Evolutionary conservation across 2,797 vertebrate species (phyloP).

Genomic region (Sebastes baramenuke): DNA sequence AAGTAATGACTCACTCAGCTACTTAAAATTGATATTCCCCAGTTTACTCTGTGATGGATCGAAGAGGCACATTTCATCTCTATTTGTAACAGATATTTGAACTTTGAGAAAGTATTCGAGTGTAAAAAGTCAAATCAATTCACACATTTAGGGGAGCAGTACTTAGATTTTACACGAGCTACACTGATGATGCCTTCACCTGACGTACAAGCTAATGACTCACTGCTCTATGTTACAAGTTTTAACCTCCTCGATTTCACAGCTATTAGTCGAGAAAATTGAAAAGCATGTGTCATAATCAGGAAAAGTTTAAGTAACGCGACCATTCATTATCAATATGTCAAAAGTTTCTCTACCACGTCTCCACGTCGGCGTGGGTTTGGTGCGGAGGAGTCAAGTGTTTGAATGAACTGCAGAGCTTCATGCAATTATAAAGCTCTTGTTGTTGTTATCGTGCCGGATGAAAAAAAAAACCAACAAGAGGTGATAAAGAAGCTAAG

Average conservation of each 20-base stretch:
- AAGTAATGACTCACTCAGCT: neutral
- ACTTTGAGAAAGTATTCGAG: neutral
- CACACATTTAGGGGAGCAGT: neutral
- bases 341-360: neutral
- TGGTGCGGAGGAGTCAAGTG: neutral
- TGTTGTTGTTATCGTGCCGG: constrained; percentile 1
- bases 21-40: neutral
- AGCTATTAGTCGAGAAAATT: neutral
- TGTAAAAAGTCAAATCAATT: neutral
- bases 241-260: neutral
- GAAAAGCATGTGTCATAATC: neutral
- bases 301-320: neutral
- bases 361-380: neutral
- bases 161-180: neutral
- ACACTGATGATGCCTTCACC: neutral
- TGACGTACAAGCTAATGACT: neutral
- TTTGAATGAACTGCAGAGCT: constrained; percentile 5
- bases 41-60: neutral
- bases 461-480: constrained; percentile 3
- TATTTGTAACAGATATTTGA: neutral
- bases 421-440: constrained; percentile 13
- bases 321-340: neutral
- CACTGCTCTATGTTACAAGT: neutral
- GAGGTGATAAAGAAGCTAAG: constrained; percentile 31
- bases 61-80: neutral